Evolutionary conservation across 1,140 invertebrate species (phyloP).

Genomic region (Drosophila sechellia): DNA sequence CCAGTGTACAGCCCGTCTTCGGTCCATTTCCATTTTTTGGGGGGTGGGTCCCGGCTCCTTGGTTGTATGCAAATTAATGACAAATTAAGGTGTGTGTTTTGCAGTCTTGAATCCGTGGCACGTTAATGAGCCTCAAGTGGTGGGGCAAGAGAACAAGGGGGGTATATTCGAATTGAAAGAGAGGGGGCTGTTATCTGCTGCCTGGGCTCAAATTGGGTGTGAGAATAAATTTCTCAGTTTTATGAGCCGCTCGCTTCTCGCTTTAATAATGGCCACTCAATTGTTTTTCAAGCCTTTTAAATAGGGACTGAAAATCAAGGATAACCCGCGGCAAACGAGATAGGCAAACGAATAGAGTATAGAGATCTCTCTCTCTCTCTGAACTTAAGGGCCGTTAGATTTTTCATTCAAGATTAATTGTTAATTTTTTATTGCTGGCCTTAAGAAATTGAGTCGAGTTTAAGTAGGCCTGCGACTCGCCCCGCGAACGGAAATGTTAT

Average conservation of each 20-base stretch:
- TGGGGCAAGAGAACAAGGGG: background rate
- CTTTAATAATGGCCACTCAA: slow-evolving; percentile 77
- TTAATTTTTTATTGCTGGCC: slow-evolving; percentile 68
- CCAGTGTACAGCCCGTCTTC: slow-evolving; percentile 2
- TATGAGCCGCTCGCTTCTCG: slow-evolving; percentile 60
- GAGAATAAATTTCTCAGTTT: slow-evolving; percentile 82
- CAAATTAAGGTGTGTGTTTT: slow-evolving; percentile 82
- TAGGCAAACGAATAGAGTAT: background rate
- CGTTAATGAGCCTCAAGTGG: slow-evolving; percentile 63
- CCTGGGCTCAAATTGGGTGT: slow-evolving; percentile 74
- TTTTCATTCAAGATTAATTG: slow-evolving; percentile 80
- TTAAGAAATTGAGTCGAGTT: slow-evolving; percentile 76
- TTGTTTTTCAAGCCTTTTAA: slow-evolving; percentile 60
- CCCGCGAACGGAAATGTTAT: slow-evolving; percentile 76
- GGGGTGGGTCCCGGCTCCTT: slow-evolving; percentile 28
- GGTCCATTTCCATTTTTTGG: slow-evolving; percentile 8
- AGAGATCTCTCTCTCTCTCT: slow-evolving; percentile 22
- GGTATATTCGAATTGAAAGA: background rate
- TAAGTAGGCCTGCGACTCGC: slow-evolving; percentile 52
- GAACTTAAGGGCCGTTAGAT: slow-evolving; percentile 63
- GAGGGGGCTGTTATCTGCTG: slow-evolving; percentile 55
- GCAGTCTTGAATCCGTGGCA: slow-evolving; percentile 57
- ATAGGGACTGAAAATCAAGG: slow-evolving; percentile 10
- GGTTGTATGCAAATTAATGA: slow-evolving; percentile 79
- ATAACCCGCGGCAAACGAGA: background rate